Base-by-base conservation (phyloP, 1,140 invertebrate species). In the Drosophila sechellia region DNA sequence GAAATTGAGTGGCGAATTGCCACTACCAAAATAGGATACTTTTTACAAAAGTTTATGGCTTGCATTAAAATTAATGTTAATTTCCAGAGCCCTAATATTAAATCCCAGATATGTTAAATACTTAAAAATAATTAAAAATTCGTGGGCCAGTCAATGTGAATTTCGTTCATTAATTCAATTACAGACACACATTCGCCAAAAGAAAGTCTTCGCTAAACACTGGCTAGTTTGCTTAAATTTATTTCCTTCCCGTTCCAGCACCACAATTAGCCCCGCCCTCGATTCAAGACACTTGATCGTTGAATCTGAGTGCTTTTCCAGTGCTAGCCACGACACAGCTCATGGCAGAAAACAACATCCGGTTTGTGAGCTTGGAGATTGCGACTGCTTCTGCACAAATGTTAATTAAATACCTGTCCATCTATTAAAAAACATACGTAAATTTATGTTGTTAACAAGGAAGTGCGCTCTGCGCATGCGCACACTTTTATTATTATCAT, bases 401-500 rank as follows among this genome's bases (percentile, higher is more conserved):
- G 84, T 85, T 90, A 90, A 89, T 90, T 90, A 89, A 90, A 90
- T 90, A 89, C 79, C 83, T 84, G 84, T 89, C 79, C 72, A 72
- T 70, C 84, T 81, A 87, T 89, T 79, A 77, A 87, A 77, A 85
- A 89, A 87, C 79, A 83, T 89, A 89, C 77, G 81, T 90, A 90
- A 89, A 90, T 90, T 90, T 80, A 89, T 83, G 81, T 83, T 85
- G 85, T 84, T 90, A 89, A 90, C 85, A 79, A 90, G 77, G 85
- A 89, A 89, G 75, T 90, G 77, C 74, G 83, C 83, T 73, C 58
- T 79, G 80, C 77, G 72, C 81, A 78, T 79, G 85, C 74, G 79
- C 85, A 87, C 83, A 87, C 79, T 87, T 87, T 87, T 87, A 87
- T 87, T 87, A 89, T 84, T 89, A 86, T 83, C 79, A 71, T 80